phyloP scores from a whole-genome alignment of 2,113 vertebrate species.

The Hystrix brachyura region DNA sequence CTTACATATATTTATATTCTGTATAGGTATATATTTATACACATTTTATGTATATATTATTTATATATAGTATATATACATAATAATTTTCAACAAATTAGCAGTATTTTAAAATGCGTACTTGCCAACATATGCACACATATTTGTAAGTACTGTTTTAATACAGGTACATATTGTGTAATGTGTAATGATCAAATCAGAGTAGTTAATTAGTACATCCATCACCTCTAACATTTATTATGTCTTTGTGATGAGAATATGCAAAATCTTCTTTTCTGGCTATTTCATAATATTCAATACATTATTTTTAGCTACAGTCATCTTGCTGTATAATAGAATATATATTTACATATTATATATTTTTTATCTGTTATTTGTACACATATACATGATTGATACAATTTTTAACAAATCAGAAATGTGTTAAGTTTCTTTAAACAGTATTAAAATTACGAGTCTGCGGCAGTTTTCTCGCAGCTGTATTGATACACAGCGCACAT shows the following conservation, averaged over 20 bases:
- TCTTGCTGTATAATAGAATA: not conserved
- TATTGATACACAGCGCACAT: not conserved
- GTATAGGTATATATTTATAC: not conserved
- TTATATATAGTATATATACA: not conserved
- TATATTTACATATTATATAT: not conserved
- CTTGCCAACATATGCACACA: not conserved
- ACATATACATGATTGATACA: not conserved
- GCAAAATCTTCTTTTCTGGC: not conserved
- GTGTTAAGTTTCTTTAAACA: slow-evolving; percentile 15
- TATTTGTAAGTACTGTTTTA: not conserved
- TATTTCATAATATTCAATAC: not conserved
- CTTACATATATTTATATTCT: not conserved
- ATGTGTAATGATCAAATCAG: not conserved
- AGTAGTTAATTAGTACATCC: not conserved
- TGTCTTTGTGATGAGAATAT: not conserved
- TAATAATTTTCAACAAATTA: slow-evolving; percentile 59
- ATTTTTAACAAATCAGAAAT: slow-evolving; percentile 36
- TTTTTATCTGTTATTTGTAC: not conserved
- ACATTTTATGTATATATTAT: not conserved
- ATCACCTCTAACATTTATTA: not conserved
- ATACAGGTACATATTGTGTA: no score
- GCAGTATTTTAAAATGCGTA: slow-evolving; percentile 27
- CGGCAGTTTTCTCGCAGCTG: slow-evolving; percentile 1
- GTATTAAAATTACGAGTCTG: slow-evolving; percentile 49
- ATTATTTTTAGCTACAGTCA: not conserved